These are phyloP conservation scores for Sminthurinus aureus DNA, from an alignment of 2,888 invertebrate species.

Conservation along the genomic window DNA sequence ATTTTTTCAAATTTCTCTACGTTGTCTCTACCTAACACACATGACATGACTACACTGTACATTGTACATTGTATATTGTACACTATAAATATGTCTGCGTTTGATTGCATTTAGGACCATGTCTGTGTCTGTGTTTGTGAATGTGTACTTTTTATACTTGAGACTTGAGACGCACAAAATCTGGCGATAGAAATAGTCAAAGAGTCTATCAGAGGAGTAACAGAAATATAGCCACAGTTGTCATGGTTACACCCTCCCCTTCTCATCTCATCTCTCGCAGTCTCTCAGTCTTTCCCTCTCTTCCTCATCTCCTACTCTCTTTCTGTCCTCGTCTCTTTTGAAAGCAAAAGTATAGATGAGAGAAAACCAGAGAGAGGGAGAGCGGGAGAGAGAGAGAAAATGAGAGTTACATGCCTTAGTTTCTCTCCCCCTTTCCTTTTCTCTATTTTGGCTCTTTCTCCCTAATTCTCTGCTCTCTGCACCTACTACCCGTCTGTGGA, in stretches of 20 bases:
- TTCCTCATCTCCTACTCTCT: not conserved
- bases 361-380: too few relatives aligned
- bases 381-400: too few relatives aligned
- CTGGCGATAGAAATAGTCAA: too few relatives aligned
- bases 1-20: conserved; percentile 10
- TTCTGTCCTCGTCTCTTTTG: not conserved
- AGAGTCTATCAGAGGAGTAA: too few relatives aligned
- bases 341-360: too few relatives aligned
- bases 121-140: not conserved
- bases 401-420: too few relatives aligned
- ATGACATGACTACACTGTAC: too few relatives aligned
- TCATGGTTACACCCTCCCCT: conserved; percentile 35
- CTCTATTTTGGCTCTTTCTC: conserved; percentile 12
- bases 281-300: conserved; percentile 16
- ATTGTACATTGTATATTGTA: too few relatives aligned
- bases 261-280: conserved; percentile 17
- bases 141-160: conserved; percentile 25
- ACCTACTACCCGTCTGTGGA: conserved; percentile 15
- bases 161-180: too few relatives aligned
- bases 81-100: too few relatives aligned
- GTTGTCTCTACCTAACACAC: too few relatives aligned
- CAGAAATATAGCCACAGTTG: conserved; percentile 16
- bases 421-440: conserved; percentile 14
- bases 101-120: too few relatives aligned
- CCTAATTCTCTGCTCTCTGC: not conserved